A percentile compares a stretch with the other conserved stretches of the same genome.
Evolutionary conservation across 2,888 invertebrate genomes (phyloP).

Genomic region (Brachyptera putata): DNA sequence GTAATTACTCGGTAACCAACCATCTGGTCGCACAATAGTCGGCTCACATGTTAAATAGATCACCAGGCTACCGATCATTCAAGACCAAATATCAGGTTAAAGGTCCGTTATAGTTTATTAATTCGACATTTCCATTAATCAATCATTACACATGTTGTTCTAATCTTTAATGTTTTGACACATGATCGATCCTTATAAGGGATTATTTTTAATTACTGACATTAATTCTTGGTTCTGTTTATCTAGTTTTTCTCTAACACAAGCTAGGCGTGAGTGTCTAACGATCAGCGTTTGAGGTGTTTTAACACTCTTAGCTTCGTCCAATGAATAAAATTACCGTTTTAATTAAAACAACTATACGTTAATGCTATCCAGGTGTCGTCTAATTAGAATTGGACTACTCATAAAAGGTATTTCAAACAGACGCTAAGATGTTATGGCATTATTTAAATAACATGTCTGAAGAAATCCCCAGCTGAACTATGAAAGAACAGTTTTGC

Average conservation of each 20-base stretch:
- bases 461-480: background rate
- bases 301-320: background rate
- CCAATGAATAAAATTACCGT: constrained; percentile 3
- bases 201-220: too few species aligned
- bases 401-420: too few species aligned
- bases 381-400: background rate
- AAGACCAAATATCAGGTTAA: background rate
- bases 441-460: too few species aligned
- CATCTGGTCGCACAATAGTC: constrained; percentile 1
- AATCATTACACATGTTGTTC: background rate
- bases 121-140: background rate
- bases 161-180: too few species aligned
- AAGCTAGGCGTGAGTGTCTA: too few species aligned
- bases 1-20: background rate
- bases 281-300: too few species aligned
- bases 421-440: too few species aligned
- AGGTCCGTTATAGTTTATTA: background rate
- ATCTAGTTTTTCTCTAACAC: too few species aligned
- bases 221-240: too few species aligned
- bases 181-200: too few species aligned
- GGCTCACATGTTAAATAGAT: constrained; percentile 14
- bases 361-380: constrained; percentile 7
- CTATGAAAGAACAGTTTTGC: too few species aligned
- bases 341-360: background rate
- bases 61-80: background rate